Conservation (phyloP, 2,888 invertebrate genomes). For the Onchidella celtica region DNA sequence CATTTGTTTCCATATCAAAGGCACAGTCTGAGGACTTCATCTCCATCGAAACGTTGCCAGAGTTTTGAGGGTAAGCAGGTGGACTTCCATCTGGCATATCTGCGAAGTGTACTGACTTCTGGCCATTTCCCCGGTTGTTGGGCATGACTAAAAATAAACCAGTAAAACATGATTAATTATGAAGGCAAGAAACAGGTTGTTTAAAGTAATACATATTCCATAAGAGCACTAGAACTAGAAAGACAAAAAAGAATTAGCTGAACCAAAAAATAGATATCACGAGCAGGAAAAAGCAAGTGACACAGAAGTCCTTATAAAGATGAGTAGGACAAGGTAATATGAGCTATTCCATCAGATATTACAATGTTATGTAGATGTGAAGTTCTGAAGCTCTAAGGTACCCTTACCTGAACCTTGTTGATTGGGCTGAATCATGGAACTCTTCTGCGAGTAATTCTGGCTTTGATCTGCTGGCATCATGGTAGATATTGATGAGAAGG, state of each 20-base stretch:
- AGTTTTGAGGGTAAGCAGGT: constrained; percentile 20
- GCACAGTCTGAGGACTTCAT: constrained; percentile 35
- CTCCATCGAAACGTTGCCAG: constrained; percentile 3
- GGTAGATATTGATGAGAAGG: constrained; percentile 53
- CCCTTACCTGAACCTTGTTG: constrained; percentile 27
- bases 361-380: not conserved
- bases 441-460: constrained; percentile 22
- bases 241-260: no score
- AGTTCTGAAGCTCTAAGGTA: not conserved
- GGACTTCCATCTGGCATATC: constrained; percentile 42
- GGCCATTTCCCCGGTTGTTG: not conserved
- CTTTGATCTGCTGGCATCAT: constrained; percentile 53
- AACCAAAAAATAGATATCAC: no score
- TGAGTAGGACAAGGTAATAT: no score
- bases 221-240: no score
- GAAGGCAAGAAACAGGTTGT: no score
- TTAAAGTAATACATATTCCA: no score
- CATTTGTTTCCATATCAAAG: constrained; percentile 31
- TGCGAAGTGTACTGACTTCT: constrained; percentile 47
- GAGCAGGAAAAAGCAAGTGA: no score
- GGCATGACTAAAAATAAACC: constrained; percentile 26
- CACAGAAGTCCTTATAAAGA: no score
- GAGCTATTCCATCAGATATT: no score
- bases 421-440: constrained; percentile 16
- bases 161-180: no score